Base-by-base conservation (phyloP, 2,888 invertebrate species). In the Ornithoptera priamus region DNA sequence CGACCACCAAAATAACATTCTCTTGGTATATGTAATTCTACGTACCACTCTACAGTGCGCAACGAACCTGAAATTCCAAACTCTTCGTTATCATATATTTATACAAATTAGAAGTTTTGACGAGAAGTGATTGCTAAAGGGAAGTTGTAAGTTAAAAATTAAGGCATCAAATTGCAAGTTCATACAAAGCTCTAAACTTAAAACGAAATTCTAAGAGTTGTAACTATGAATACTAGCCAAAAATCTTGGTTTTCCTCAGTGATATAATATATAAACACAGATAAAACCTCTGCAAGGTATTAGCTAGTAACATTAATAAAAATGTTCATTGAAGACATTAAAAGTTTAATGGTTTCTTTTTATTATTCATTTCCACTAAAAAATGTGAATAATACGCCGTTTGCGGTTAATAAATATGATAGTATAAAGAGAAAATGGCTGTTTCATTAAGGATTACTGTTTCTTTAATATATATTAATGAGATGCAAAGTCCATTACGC, bases 21-120 rank as follows among this genome's bases (percentile, higher is more conserved):
- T 67, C 78, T 81, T n/a, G 87, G 86, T 64, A 88, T 74, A 24
- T 77, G 74, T 5, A 87, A 22, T 57, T 80, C 77, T 2, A 77
- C 73, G 72, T 87, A 86, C 69, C 86, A 85, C 75, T 85, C 82
- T 1, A 84, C 86, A 1, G 80, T 72, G 53, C 80, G 70, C 1
- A 87, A 70, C 3, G 77, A 80, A 2, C 86, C 87, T 88, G 75
- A 65, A 83, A 73, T 6, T 6, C 18, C 18, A n/a, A 46, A 46
- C 15, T 15, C 12, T 46, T 46, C 12, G 15, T 46, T 15, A 42
- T 5, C 42, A 42, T 2, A 10, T 42, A 42, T 42, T 42, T 42
- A 42, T 8, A 10, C 8, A 42, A 42, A 42, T 42, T 42, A 42
- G 10, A 10, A 10, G 8, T 12, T 10, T 42, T 42, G 42, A 2